Evolutionary conservation across 2,113 vertebrate species (phyloP), one percentile per base, ranked within the genome.

Genomic region (Struthidea cinerea): DNA sequence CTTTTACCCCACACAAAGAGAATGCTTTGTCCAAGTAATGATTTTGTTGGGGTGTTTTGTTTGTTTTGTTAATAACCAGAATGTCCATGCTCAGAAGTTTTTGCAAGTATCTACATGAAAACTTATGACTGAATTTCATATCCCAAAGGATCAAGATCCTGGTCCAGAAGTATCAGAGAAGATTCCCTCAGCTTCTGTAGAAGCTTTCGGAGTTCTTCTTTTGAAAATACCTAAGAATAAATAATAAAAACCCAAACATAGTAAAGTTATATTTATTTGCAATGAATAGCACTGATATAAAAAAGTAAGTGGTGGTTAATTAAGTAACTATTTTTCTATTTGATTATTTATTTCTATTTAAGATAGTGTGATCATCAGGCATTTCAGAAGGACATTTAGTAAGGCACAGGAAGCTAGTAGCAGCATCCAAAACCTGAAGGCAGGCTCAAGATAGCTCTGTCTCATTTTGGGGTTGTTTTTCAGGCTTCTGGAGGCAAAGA

Each of bases 121-220:
- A 50, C 41, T 97, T 97, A 99, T 9, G 98, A 95, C 82, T 99
- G 98, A 79, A 98, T 97, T 96, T 99, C 99, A 82, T 99, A 99
- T 50, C 99, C 99, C 87, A 99, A 95, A 7, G 99, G 98, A 97
- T 99, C 99, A 11, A 99, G 97, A 67, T 98, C 98, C 89, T 97
- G 97, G 97, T 99, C 99, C 89, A 99, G 95, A 82, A 99, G 98
- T 96, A 98, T 96, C 18, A 99, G 97, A 28, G 98, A 99, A 32
- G 99, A 99, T 89, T 99, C 99, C 86, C 99, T 98, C 87, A 99
- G 77, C 89, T 99, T 99, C 95, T 98, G 98, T 6, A 99, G 95
- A 35, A 99, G 97, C 73, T 98, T 98, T 76, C 96, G 96, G 69
- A 99, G 96, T 95, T 99, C 99, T 76, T 99, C 98, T 95, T 99